Evolutionary conservation across 2,888 invertebrate species (phyloP).

Genomic region (Muschampia plurimacula): DNA sequence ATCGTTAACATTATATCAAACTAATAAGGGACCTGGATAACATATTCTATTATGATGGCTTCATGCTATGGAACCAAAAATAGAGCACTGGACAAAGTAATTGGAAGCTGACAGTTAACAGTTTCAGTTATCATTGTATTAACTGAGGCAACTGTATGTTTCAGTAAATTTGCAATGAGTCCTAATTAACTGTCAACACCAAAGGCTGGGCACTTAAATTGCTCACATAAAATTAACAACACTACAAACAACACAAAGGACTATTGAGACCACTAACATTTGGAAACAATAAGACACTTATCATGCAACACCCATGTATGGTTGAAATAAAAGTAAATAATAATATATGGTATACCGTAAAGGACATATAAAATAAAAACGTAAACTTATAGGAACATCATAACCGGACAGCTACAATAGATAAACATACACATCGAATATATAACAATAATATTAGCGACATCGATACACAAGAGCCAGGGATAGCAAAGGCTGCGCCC

Average conservation of each 20-base stretch:
- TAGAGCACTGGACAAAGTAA: slow-evolving; percentile 61
- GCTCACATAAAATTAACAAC: slow-evolving; percentile 74
- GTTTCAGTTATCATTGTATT: slow-evolving; percentile 38
- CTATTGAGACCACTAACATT: slow-evolving; percentile 80
- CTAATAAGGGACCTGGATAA: slow-evolving; percentile 62
- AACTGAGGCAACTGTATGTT: slow-evolving; percentile 25
- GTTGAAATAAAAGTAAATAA: slow-evolving; percentile 60
- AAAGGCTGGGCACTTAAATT: slow-evolving; percentile 61
- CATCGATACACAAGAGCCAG: slow-evolving; percentile 85
- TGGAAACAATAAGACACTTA: slow-evolving; percentile 83
- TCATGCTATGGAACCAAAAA: slow-evolving; percentile 79
- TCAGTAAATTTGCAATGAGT: slow-evolving; percentile 27
- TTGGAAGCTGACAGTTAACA: slow-evolving; percentile 78
- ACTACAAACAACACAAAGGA: slow-evolving; percentile 83
- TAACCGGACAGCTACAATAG: slow-evolving; percentile 74
- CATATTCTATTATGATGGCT: slow-evolving; percentile 68
- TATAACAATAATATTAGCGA: slow-evolving; percentile 74
- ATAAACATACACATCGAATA: slow-evolving; percentile 78
- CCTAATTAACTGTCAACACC: slow-evolving; percentile 80
- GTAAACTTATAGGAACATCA: slow-evolving; percentile 54
- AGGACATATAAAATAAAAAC: slow-evolving; percentile 57
- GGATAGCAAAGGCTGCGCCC: slow-evolving; percentile 85
- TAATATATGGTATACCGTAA: slow-evolving; percentile 49
- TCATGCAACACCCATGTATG: slow-evolving; percentile 84
- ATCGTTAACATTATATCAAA: slow-evolving; percentile 68